phyloP scores from a whole-genome alignment of 2,797 vertebrate species.

The Gallinago stenura region DNA sequence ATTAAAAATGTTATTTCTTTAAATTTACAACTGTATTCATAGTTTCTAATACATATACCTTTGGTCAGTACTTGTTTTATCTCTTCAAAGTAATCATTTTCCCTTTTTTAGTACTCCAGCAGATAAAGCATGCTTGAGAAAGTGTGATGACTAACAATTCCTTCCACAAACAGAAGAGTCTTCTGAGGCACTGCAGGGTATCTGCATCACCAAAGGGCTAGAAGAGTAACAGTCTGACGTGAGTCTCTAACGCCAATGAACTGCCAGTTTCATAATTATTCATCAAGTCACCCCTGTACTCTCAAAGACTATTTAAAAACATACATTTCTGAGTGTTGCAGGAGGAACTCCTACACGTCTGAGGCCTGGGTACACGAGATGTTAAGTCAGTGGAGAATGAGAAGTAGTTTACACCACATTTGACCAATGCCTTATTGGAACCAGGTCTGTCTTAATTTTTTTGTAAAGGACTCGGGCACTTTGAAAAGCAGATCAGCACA shows the following conservation, averaged over 20 bases:
- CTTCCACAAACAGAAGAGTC: background rate
- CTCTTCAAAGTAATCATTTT: background rate
- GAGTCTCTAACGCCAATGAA: background rate
- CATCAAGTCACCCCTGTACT: background rate
- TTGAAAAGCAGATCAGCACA: background rate
- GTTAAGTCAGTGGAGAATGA: background rate
- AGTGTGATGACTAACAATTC: background rate
- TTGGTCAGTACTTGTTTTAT: background rate
- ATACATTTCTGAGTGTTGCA: background rate
- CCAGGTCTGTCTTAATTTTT: background rate
- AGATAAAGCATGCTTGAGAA: background rate
- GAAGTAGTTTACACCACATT: background rate
- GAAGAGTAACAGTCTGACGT: background rate
- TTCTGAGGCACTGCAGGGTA: background rate
- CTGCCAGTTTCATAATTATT: background rate
- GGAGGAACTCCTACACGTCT: background rate
- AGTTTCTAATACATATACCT: background rate
- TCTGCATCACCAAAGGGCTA: background rate
- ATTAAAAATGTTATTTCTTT: background rate
- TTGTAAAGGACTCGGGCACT: background rate
- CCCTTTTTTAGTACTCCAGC: background rate
- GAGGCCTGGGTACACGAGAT: background rate
- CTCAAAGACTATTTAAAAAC: background rate
- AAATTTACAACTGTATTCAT: background rate
- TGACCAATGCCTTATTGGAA: background rate